phyloP scores from a whole-genome alignment of 2,113 vertebrate species.

The Hydropotes inermis region DNA sequence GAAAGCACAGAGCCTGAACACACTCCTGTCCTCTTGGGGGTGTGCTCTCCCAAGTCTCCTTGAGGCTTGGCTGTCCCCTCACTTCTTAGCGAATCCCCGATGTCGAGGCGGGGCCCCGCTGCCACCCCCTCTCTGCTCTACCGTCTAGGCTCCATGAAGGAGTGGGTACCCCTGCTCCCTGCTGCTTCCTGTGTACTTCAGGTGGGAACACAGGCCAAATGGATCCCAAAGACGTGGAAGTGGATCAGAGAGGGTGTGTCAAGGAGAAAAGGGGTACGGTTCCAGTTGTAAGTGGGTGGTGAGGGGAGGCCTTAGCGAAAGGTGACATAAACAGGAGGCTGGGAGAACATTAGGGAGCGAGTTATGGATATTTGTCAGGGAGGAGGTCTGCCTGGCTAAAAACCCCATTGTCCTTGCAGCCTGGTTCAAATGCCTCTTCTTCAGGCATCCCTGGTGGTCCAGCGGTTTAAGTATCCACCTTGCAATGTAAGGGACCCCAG shows the following conservation, averaged over 20 bases:
- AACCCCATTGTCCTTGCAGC: not conserved
- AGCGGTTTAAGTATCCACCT: not conserved
- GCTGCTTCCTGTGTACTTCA: not conserved
- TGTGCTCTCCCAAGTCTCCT: not conserved
- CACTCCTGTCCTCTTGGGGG: not conserved
- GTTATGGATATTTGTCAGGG: not conserved
- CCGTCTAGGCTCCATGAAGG: not conserved
- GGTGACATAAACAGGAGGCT: not conserved
- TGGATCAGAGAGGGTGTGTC: fast-evolving
- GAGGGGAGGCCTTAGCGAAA: not conserved
- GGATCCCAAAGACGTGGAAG: not conserved
- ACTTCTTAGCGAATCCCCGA: not conserved
- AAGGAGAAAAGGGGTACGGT: not conserved
- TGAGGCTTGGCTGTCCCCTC: not conserved
- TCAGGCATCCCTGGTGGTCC: not conserved
- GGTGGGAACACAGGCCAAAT: not conserved
- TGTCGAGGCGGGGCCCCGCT: fast-evolving
- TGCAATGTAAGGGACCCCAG: not conserved
- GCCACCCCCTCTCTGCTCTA: not conserved
- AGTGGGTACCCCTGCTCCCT: not conserved
- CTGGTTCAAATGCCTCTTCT: not conserved
- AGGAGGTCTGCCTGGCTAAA: not conserved
- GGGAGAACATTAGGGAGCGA: not conserved
- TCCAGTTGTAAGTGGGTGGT: not conserved
- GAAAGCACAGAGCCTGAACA: not conserved